Evolutionary conservation across 2,113 vertebrate genomes (phyloP), one percentile per base, ranked within the genome.

Genomic region (Henicopernis longicauda): DNA sequence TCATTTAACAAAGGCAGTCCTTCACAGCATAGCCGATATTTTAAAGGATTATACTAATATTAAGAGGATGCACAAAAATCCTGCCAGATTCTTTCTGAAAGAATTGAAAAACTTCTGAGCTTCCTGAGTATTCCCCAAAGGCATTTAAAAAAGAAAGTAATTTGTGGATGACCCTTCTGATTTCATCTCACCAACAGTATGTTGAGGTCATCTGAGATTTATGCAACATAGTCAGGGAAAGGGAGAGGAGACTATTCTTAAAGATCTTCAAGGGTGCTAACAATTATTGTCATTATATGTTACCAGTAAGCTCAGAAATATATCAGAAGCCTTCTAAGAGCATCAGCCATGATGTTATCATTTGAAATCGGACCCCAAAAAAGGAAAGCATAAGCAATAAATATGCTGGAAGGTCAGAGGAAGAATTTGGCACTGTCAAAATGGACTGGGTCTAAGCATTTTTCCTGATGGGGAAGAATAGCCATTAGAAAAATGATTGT

Each of bases 401-500:
- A 91, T 66, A 77, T 3, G 38, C 82, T 96, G 70, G 85, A 96
- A 97, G 91, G 85, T 95, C 91, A 86, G 44, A 65, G 21, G 10
- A 93, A 95, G 62, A 81, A 72, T n/a, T 95, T 95, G 90, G 85
- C 74, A 59, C 70, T 86, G 50, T 63, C 74, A 82, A 72, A 90
- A 95, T 40, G 74, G 84, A 90, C 86, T 81, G 55, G 59, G 58
- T 91, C 89, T 97, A 84, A 98, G 83, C 72, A 54, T 95, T 95
- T 97, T 96, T 92, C 96, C 92, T 90, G 88, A 93, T 93, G 93
- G 70, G 38, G 49, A 88, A 94, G 91, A 97, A 96, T 93, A 96
- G 84, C 97, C 66, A 77, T 97, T 88, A 79, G 91, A 94, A 90
- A 97, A 96, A 86, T 86, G 94, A 97, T 95, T 92, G 97, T 97